A percentile compares a stretch with the other conserved stretches of the same genome.
phyloP scores from a whole-genome alignment of 1,140 invertebrate genomes.

The Meloidogyne chitwoodi region DNA sequence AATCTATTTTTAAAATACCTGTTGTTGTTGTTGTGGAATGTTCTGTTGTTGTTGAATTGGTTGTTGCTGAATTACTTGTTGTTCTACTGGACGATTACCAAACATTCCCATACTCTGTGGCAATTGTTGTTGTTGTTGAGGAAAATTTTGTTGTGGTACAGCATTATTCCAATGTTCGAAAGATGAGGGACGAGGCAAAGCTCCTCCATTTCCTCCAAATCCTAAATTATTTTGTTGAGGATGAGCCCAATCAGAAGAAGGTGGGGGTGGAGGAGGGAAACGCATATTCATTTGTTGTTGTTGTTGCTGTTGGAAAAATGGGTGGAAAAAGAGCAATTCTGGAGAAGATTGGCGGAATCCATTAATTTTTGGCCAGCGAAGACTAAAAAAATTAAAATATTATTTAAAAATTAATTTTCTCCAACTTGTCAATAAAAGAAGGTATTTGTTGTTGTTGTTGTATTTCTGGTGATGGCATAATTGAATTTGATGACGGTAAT shows the following conservation, averaged over 20 bases:
- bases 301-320: constrained; percentile 3
- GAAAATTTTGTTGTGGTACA: neutral
- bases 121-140: neutral
- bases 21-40: neutral
- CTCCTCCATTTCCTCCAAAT: neutral
- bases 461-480: constrained; percentile 4
- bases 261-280: constrained; percentile 11
- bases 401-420: neutral
- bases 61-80: neutral
- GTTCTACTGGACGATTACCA: neutral
- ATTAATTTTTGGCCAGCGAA: constrained; percentile 21
- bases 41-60: neutral
- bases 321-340: constrained; percentile 19
- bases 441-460: constrained; percentile 19
- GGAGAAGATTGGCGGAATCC: constrained; percentile 12
- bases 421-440: constrained; percentile 12
- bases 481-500: constrained; percentile 19
- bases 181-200: constrained; percentile 12
- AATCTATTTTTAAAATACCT: neutral
- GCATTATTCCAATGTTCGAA: constrained; percentile 21
- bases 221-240: constrained; percentile 3
- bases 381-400: constrained; percentile 15
- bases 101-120: constrained; percentile 6
- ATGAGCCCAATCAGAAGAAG: neutral
- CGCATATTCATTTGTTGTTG: constrained; percentile 16